A percentile compares a stretch with the other conserved stretches of the same genome.
Evolutionary conservation across 1,140 invertebrate genomes (phyloP).

Genomic region (Listronotus bonariensis): DNA sequence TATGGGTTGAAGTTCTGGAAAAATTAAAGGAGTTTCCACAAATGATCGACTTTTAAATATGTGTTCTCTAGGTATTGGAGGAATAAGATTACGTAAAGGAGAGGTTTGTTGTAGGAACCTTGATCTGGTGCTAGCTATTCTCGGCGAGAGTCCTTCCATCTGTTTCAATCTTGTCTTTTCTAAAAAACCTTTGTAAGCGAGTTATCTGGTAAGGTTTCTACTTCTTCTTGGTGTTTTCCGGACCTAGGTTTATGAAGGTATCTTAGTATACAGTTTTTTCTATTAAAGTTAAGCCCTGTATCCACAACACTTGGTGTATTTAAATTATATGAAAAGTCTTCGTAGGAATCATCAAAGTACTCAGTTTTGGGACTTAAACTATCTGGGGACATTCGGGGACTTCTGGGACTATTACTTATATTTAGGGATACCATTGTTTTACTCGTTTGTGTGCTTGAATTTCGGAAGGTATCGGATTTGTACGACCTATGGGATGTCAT

Average conservation of each 20-base stretch:
- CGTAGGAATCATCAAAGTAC: background rate
- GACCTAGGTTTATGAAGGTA: slow-evolving; percentile 25
- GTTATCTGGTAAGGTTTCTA: slow-evolving; percentile 5
- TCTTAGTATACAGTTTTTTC: slow-evolving; percentile 26
- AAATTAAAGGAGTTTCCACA: slow-evolving; percentile 5
- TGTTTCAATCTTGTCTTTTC: slow-evolving; percentile 8
- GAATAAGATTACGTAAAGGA: slow-evolving; percentile 33
- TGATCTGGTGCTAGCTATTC: slow-evolving; percentile 21
- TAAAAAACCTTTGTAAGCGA: slow-evolving; percentile 34
- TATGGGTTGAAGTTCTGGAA: slow-evolving; percentile 10
- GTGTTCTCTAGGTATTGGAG: background rate
- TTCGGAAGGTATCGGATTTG: slow-evolving; percentile 19
- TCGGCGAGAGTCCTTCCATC: background rate
- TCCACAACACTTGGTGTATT: slow-evolving; percentile 3
- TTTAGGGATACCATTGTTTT: slow-evolving; percentile 42
- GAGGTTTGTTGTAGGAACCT: slow-evolving; percentile 38
- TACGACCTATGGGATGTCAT: background rate
- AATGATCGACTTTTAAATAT: slow-evolving; percentile 33
- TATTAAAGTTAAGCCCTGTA: slow-evolving; percentile 11
- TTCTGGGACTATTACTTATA: slow-evolving; percentile 10
- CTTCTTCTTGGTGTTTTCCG: background rate
- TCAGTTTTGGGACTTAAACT: slow-evolving; percentile 41
- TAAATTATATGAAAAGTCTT: background rate
- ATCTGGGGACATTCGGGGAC: slow-evolving; percentile 37
- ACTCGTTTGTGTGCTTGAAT: slow-evolving; percentile 45